Conservation (phyloP, 2,888 invertebrate species). For the Synanthedon myopaeformis region DNA sequence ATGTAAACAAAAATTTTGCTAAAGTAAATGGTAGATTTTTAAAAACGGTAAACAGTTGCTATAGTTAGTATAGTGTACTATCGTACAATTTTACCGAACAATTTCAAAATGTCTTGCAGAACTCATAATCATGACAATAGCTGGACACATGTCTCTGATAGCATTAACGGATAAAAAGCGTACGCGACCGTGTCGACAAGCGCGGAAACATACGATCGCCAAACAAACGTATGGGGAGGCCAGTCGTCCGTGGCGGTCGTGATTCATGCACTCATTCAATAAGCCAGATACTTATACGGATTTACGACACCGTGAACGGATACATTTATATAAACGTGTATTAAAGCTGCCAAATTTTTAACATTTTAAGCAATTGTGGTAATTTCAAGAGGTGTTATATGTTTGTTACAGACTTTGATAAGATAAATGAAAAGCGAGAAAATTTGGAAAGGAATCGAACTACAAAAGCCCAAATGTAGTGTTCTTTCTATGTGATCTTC, state of each 20-base stretch:
- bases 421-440: too few relatives aligned
- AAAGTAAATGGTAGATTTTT: too few relatives aligned
- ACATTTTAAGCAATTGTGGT: too few relatives aligned
- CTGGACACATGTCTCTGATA: slow-evolving; percentile 40
- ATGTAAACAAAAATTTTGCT: too few relatives aligned
- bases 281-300: slow-evolving; percentile 36
- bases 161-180: slow-evolving; percentile 27
- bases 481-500: too few relatives aligned
- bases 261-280: slow-evolving; percentile 66
- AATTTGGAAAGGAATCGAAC: too few relatives aligned
- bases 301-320: slow-evolving; percentile 34
- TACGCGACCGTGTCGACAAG: not conserved
- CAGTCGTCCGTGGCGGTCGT: slow-evolving; percentile 45
- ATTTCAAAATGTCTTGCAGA: slow-evolving; percentile 3
- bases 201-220: slow-evolving; percentile 10
- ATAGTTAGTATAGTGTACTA: too few relatives aligned
- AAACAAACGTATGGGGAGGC: slow-evolving; percentile 46
- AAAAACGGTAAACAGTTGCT: too few relatives aligned
- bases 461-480: too few relatives aligned
- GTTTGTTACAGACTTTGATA: too few relatives aligned
- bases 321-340: not conserved
- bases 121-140: slow-evolving; percentile 43
- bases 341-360: too few relatives aligned
- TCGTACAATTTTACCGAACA: not conserved
- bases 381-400: too few relatives aligned